Conservation (phyloP, 2,113 vertebrate species). For the Tragulus kanchil region DNA sequence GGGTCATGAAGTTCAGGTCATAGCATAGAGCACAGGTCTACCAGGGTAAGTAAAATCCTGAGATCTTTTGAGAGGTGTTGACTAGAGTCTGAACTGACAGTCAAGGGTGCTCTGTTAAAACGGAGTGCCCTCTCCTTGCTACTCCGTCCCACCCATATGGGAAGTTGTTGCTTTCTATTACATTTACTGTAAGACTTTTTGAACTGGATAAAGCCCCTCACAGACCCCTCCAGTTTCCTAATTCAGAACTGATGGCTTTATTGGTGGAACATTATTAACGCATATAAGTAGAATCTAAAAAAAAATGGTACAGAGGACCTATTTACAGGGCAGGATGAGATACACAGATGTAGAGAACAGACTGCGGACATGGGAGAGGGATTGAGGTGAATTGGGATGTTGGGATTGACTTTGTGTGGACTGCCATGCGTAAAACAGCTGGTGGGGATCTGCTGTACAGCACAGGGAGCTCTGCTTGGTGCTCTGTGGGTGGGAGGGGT, state of each 20-base stretch:
- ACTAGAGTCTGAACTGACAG: not conserved
- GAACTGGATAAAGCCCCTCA: not conserved
- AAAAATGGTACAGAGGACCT: not conserved
- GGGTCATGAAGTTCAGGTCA: not conserved
- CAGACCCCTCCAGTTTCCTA: not conserved
- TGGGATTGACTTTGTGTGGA: not conserved
- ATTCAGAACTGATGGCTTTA: not conserved
- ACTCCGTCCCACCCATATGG: not conserved
- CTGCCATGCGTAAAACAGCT: too few relatives aligned
- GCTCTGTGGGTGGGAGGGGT: too few relatives aligned
- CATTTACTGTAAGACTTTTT: not conserved
- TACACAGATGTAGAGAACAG: not conserved
- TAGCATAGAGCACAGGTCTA: not conserved
- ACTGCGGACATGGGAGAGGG: not conserved
- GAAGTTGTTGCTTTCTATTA: not conserved
- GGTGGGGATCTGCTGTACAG: too few relatives aligned
- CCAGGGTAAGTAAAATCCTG: not conserved
- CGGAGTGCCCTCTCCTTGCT: not conserved
- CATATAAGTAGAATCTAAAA: not conserved
- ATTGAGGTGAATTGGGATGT: not conserved
- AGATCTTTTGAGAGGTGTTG: not conserved
- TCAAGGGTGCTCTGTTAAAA: not conserved
- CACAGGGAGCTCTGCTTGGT: too few relatives aligned
- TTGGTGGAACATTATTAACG: not conserved
- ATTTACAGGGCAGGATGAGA: not conserved